Percentiles rank a stretch among this genome's conserved stretches.
These are phyloP conservation scores for Agapornis roseicollis DNA, from an alignment of 2,113 vertebrate genomes.

Conservation along the genomic window DNA sequence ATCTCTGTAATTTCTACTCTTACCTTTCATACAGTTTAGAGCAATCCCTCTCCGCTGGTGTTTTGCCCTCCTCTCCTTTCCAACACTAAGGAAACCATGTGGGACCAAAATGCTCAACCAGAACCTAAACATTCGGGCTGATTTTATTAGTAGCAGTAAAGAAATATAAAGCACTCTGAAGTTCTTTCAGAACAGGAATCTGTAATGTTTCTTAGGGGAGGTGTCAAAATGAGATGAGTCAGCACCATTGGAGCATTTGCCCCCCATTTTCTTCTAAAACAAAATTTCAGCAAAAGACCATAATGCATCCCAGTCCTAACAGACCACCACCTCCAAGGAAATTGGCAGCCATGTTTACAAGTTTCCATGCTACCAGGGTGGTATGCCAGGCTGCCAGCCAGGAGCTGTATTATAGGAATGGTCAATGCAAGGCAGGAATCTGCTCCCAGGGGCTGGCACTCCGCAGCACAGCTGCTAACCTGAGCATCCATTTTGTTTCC, in stretches of 20 bases:
- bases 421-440: not conserved
- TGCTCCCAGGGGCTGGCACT: not conserved
- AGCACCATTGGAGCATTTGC: not conserved
- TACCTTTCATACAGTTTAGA: not conserved
- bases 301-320: not conserved
- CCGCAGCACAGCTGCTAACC: not conserved
- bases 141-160: conserved; percentile 26
- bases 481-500: not conserved
- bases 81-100: not conserved
- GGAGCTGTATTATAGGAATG: not conserved
- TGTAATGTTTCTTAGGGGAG: not conserved
- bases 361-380: not conserved
- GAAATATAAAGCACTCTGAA: not conserved
- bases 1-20: not conserved
- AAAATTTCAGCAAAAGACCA: not conserved
- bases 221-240: conserved; percentile 9
- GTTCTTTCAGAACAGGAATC: not conserved
- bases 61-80: not conserved
- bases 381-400: not conserved
- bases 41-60: fast-evolving
- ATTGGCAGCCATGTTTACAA: not conserved
- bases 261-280: not conserved
- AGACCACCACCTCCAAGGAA: not conserved
- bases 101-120: not conserved
- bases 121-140: not conserved